Percentiles rank a stretch among this genome's conserved stretches.
Conservation (phyloP, 2,888 invertebrate species). For the Drosophila tripunctata region DNA sequence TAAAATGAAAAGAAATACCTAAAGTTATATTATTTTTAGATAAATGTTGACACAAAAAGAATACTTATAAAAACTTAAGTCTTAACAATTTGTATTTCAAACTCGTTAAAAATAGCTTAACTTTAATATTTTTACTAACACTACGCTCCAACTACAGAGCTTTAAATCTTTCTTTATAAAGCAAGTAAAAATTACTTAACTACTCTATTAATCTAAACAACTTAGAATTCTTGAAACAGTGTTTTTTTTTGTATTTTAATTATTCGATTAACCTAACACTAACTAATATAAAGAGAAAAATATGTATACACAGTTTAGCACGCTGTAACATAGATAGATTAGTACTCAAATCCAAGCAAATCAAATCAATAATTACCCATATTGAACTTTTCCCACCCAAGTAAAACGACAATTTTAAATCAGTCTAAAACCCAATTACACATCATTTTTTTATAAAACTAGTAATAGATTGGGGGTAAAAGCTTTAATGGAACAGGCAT, state of each 20-base stretch:
- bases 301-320: constrained; percentile 27
- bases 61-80: constrained; percentile 29
- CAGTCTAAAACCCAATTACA: not conserved
- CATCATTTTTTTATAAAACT: not conserved
- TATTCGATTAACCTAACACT: too few species aligned
- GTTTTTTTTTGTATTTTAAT: too few species aligned
- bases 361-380: constrained; percentile 44
- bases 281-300: not conserved
- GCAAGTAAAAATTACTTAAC: too few species aligned
- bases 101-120: constrained; percentile 13
- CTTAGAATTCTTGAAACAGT: too few species aligned
- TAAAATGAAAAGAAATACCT: not conserved
- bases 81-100: constrained; percentile 3
- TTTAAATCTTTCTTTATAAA: too few species aligned
- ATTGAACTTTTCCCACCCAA: constrained; percentile 56
- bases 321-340: constrained; percentile 25
- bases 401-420: constrained; percentile 12
- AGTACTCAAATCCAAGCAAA: constrained; percentile 46
- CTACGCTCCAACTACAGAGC: constrained; percentile 17
- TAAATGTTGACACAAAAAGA: constrained; percentile 60
- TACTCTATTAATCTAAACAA: too few species aligned
- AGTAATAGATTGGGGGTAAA: not conserved
- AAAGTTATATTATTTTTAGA: constrained; percentile 68
- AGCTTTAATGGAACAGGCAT: not conserved
- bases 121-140: constrained; percentile 20